Evolutionary conservation across 2,888 invertebrate species (phyloP).

Genomic region (Amblyjoppa proteus): DNA sequence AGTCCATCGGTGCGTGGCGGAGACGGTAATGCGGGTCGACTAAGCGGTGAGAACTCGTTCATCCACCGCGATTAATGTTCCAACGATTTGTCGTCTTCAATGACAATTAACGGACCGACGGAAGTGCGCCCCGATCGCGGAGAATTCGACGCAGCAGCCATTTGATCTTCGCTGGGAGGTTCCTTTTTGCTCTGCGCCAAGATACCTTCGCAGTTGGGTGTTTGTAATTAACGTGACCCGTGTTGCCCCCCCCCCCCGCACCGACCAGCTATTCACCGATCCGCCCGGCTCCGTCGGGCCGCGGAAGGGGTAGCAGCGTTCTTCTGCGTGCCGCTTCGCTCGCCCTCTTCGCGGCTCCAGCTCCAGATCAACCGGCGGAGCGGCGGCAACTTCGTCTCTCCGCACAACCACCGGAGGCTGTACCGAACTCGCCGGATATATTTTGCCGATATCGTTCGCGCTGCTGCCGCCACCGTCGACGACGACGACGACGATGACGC

Average conservation of each 20-base stretch:
- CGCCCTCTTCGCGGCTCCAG: conserved; percentile 9
- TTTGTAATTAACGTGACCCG: background rate
- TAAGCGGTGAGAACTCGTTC: background rate
- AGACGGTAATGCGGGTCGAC: conserved; percentile 60
- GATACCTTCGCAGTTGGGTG: background rate
- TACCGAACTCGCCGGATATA: conserved; percentile 81
- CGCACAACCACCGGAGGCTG: conserved; percentile 58
- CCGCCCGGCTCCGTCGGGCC: background rate
- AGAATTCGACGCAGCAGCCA: background rate
- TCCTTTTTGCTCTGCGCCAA: background rate
- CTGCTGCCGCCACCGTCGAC: conserved; percentile 32
- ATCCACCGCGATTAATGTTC: background rate
- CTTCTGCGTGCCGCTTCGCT: conserved; percentile 31
- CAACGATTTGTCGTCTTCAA: background rate
- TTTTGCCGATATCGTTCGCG: conserved; percentile 74
- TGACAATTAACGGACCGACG: background rate
- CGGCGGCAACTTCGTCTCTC: conserved; percentile 45
- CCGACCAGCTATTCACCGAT: background rate
- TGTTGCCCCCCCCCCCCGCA: conserved; percentile 13
- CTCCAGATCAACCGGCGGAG: background rate
- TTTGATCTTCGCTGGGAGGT: background rate
- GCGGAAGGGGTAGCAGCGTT: conserved; percentile 37
- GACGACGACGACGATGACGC: conserved; percentile 30
- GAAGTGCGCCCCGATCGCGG: background rate
- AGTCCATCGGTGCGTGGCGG: conserved; percentile 44